Evolutionary conservation across 2,797 vertebrate genomes (phyloP).

Genomic region (Dendrocincla tyrannina): DNA sequence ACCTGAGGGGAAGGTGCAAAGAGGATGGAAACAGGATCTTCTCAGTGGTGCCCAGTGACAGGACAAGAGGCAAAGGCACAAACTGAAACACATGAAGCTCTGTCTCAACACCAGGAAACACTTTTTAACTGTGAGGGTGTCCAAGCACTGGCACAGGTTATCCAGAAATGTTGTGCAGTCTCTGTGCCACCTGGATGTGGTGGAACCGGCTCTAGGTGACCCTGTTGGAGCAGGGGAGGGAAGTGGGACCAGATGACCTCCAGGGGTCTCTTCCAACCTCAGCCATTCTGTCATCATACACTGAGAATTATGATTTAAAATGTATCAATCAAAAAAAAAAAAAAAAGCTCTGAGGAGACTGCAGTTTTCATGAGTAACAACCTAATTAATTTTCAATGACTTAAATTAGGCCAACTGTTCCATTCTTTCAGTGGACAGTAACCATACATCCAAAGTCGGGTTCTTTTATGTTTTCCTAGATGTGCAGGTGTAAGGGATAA

Average conservation of each 20-base stretch:
- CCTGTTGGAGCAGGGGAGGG: background rate
- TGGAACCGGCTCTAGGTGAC: background rate
- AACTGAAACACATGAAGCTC: background rate
- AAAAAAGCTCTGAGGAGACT: background rate
- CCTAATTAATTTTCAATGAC: background rate
- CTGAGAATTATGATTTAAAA: background rate
- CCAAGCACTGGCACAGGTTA: background rate
- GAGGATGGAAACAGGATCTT: background rate
- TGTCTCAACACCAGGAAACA: background rate
- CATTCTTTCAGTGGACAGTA: constrained; percentile 2
- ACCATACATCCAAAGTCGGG: background rate
- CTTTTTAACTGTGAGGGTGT: background rate
- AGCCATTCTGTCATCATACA: background rate
- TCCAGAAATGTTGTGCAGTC: background rate
- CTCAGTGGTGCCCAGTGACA: background rate
- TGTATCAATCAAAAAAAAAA: background rate
- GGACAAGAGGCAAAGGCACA: background rate
- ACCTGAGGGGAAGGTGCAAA: background rate
- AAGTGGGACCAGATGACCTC: background rate
- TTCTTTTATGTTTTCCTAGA: constrained; percentile 9
- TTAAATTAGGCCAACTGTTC: background rate
- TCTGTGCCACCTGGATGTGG: background rate
- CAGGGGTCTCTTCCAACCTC: background rate
- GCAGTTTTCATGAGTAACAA: constrained; percentile 30
- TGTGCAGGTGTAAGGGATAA: background rate